Evolutionary conservation across 2,797 vertebrate genomes (phyloP).

Genomic region (Tokudaia muenninki): DNA sequence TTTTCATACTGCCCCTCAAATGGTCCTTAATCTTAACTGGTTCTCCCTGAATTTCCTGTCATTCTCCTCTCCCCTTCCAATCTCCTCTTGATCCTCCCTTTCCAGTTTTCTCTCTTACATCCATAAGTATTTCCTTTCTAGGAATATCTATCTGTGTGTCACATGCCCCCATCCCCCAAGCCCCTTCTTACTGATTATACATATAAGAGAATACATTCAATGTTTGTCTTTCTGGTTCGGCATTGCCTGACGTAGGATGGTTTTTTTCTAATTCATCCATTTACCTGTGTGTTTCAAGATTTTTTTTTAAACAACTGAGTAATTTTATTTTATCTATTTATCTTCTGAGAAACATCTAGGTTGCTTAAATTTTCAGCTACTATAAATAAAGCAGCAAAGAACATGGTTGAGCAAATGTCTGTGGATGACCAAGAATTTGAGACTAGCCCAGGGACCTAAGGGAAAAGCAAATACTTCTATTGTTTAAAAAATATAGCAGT

Average conservation of each 20-base stretch:
- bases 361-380: neutral
- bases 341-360: neutral
- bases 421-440: neutral
- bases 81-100: neutral
- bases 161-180: neutral
- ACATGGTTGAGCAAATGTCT: neutral
- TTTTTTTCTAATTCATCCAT: neutral
- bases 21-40: neutral
- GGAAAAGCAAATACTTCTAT: neutral
- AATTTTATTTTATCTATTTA: neutral
- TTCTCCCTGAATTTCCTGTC: neutral
- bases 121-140: neutral
- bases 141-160: neutral
- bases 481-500: neutral
- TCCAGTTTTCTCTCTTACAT: neutral
- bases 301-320: neutral
- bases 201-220: neutral
- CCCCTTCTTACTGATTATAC: neutral
- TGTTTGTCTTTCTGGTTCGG: neutral
- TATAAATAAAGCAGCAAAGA: neutral
- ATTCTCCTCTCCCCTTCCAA: neutral
- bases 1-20: neutral
- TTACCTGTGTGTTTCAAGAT: neutral
- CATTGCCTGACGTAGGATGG: neutral
- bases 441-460: neutral